These are phyloP conservation scores for Lepas anatifera DNA, from an alignment of 2,888 invertebrate species.

Conservation along the genomic window DNA sequence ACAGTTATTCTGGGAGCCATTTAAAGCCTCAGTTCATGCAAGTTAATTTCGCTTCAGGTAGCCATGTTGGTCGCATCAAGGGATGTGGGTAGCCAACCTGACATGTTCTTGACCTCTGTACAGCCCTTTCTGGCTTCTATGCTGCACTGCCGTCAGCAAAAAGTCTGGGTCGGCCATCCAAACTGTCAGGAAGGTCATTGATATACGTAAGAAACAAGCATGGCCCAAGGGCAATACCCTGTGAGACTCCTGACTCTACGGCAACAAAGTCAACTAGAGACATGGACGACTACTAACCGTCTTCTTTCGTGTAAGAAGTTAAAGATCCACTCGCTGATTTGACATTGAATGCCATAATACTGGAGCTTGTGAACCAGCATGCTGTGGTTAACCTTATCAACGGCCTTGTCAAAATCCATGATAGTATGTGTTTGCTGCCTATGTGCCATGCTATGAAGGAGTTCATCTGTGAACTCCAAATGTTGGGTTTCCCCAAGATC, in stretches of 20 bases:
- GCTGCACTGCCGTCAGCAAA: not conserved
- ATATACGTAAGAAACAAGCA: not conserved
- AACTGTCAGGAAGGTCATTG: not conserved
- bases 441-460: not conserved
- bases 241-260: not conserved
- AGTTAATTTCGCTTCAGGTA: no score
- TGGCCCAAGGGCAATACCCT: not conserved
- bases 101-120: no score
- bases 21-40: no score
- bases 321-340: not conserved
- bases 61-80: no score
- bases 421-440: not conserved
- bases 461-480: not conserved
- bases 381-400: not conserved
- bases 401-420: not conserved
- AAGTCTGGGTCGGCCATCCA: not conserved
- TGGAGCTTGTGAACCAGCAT: not conserved
- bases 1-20: no score
- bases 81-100: no score
- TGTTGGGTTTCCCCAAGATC: not conserved
- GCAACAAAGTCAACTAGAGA: not conserved
- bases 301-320: not conserved
- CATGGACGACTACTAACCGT: not conserved
- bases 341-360: not conserved
- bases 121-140: no score